Evolutionary conservation across 2,888 invertebrate species (phyloP), one percentile per base, ranked within the genome.

Genomic region (Tenthredo notha): DNA sequence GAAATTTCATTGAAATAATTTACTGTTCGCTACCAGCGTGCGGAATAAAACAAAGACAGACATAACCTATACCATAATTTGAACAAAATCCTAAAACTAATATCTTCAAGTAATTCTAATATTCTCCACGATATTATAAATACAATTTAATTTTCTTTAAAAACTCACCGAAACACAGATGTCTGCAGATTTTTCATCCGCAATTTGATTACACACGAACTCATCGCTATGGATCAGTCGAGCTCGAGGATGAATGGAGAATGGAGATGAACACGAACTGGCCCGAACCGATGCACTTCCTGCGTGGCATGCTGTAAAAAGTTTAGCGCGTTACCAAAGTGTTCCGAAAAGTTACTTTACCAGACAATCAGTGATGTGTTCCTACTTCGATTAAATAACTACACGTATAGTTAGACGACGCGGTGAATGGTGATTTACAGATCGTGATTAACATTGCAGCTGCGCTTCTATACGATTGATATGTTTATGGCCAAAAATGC

Each of bases 91-190:
- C 4, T 33, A 25, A 74, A 74, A 74, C 21, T 18, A 43, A 43
- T n/a, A 21, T 10, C 4, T 74, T 25, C 21, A 21, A 2, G 6
- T n/a, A 6, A 74, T 74, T 25, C 43, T 43, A 21, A 43, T 3
- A 43, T 10, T 43, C 9, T 40, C 33, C 33, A 2, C 47, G 29
- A 29, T 18, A 33, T 77, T 33, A 77, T 21, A 29, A 77, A 77
- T n/a, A 9, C 40, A 50, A 75, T 47, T 10, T 77, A 77, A 77
- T 7, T 18, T 25, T 12, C 1, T 25, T 7, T 0, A 33, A 33
- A 77, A 6, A n/a, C 58, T 80, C n/a, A 80, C 80, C 61, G 2
- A 5, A 37, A 61, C 15, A 33, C 7, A 15, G 80, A 80, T 80
- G 80, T n/a, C 1, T 5, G 15, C 3, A 4, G 80, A 80, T 80